These are phyloP conservation scores for Clostera curtula DNA, from an alignment of 2,888 invertebrate genomes.

Conservation along the genomic window DNA sequence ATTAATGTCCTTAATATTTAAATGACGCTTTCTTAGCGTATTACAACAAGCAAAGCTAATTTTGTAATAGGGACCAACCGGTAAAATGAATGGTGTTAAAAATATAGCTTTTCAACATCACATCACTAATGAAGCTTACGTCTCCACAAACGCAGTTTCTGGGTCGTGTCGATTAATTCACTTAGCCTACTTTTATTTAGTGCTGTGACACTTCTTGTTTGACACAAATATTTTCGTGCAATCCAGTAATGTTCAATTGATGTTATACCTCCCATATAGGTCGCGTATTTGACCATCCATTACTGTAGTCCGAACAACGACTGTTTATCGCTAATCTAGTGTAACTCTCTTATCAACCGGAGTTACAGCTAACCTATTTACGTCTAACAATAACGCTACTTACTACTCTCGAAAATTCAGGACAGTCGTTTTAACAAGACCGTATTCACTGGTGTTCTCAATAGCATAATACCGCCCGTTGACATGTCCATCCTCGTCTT, in stretches of 20 bases:
- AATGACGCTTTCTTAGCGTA: neutral
- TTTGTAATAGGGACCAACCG: slow-evolving; percentile 1
- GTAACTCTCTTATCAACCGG: too few species aligned
- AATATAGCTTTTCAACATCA: slow-evolving; percentile 20
- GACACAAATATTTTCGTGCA: slow-evolving; percentile 56
- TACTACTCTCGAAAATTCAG: too few species aligned
- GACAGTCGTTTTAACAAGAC: too few species aligned
- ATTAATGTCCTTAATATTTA: too few species aligned
- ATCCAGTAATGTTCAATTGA: slow-evolving; percentile 33
- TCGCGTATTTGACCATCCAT: too few species aligned
- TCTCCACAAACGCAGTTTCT: slow-evolving; percentile 46
- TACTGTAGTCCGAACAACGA: too few species aligned
- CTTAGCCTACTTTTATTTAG: slow-evolving; percentile 68
- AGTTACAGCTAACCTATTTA: too few species aligned
- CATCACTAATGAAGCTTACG: slow-evolving; percentile 22
- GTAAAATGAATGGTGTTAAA: slow-evolving; percentile 10
- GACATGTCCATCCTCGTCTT: too few species aligned
- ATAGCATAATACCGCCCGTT: too few species aligned
- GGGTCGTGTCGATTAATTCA: slow-evolving; percentile 68
- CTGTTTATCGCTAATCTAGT: too few species aligned
- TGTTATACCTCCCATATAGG: slow-evolving; percentile 13
- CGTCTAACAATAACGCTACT: too few species aligned
- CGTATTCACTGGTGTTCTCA: too few species aligned
- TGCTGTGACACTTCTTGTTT: slow-evolving; percentile 63
- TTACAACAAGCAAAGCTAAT: neutral